These are phyloP conservation scores for Tenodera sinensis DNA, from an alignment of 2,888 invertebrate species.

Conservation along the genomic window DNA sequence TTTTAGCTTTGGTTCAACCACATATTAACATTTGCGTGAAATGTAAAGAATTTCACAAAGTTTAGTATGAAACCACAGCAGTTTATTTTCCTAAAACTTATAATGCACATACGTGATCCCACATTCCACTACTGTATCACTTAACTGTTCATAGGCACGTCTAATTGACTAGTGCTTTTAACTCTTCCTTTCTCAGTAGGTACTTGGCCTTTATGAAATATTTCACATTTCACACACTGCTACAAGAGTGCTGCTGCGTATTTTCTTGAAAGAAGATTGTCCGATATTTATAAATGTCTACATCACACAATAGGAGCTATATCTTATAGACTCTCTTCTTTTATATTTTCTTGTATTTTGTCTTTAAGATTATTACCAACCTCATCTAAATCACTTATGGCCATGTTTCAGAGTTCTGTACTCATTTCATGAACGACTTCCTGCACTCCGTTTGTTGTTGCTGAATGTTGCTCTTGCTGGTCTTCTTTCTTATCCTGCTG, in stretches of 20 bases:
- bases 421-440: constrained; percentile 55
- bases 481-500: constrained; percentile 30
- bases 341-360: background rate
- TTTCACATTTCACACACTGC: background rate
- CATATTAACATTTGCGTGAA: background rate
- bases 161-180: background rate
- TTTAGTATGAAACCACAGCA: background rate
- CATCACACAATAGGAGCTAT: background rate
- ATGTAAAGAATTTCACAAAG: background rate
- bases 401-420: constrained; percentile 56
- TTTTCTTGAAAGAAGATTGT: background rate
- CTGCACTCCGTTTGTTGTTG: constrained; percentile 36
- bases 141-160: background rate
- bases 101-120: background rate
- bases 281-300: background rate
- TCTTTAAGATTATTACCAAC: background rate
- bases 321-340: too few species aligned
- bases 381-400: background rate
- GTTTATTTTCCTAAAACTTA: background rate
- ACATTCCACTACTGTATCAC: background rate
- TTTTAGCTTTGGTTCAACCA: background rate
- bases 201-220: background rate
- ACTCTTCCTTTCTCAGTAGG: background rate
- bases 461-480: constrained; percentile 37
- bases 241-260: background rate